phyloP scores from a whole-genome alignment of 2,888 invertebrate genomes.

The Schrankia costaestrigalis region DNA sequence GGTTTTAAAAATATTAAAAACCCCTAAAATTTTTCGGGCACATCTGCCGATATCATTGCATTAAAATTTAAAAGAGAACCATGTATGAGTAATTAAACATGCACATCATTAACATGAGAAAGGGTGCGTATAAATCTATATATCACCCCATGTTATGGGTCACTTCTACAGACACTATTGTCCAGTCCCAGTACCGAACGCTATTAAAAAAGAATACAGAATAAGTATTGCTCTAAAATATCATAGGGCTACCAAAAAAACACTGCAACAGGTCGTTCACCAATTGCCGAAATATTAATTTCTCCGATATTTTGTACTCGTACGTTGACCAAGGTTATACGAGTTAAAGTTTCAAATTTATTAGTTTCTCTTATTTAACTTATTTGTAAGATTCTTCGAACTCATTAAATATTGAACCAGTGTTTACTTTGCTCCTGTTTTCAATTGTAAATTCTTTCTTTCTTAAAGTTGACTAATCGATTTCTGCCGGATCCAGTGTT shows the following conservation, averaged over 20 bases:
- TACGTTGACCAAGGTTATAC: too few species aligned
- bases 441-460: slow-evolving; percentile 41
- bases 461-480: slow-evolving; percentile 49
- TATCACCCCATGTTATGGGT: slow-evolving; percentile 13
- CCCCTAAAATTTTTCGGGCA: too few species aligned
- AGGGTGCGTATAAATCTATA: slow-evolving; percentile 4
- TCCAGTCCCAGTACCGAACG: too few species aligned
- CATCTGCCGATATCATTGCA: slow-evolving; percentile 36
- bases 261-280: slow-evolving; percentile 7
- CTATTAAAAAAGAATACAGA: too few species aligned
- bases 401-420: slow-evolving; percentile 15
- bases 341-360: too few species aligned
- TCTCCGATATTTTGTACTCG: neutral
- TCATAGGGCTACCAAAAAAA: neutral
- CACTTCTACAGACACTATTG: too few species aligned
- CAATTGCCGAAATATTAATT: neutral
- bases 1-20: too few species aligned
- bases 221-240: neutral
- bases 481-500: slow-evolving; percentile 56
- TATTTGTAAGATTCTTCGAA: slow-evolving; percentile 1
- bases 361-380: neutral
- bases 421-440: slow-evolving; percentile 32
- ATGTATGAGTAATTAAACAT: slow-evolving; percentile 20
- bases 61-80: too few species aligned
- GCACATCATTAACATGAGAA: slow-evolving; percentile 17